These are phyloP conservation scores for Pangasius krempfi DNA, from an alignment of 2,797 vertebrate genomes.

Conservation along the genomic window DNA sequence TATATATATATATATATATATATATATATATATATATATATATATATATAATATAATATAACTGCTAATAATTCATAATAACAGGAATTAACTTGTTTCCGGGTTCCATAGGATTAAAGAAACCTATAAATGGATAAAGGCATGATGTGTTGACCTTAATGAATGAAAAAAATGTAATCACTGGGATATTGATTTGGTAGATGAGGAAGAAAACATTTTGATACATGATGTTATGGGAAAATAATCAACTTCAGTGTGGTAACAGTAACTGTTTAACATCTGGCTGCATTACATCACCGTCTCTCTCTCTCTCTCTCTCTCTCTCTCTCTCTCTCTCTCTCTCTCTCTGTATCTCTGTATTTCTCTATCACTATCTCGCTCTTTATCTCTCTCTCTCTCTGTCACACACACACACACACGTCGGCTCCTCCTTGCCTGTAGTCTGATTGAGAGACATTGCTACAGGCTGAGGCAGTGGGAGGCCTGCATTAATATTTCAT, in stretches of 20 bases:
- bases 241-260: neutral
- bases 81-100: neutral
- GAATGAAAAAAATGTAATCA: neutral
- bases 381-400: conserved; percentile 7
- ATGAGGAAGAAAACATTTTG: neutral
- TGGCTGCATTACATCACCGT: neutral
- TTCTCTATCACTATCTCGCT: neutral
- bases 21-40: no score
- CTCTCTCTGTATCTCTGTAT: neutral
- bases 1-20: no score
- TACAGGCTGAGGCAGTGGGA: conserved; percentile 60
- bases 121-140: neutral
- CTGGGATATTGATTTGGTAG: neutral
- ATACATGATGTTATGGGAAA: neutral
- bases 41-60: no score
- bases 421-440: neutral
- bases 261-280: neutral
- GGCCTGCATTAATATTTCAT: conserved; percentile 72
- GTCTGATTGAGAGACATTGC: conserved; percentile 54
- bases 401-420: neutral
- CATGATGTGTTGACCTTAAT: neutral
- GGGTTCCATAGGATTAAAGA: neutral
- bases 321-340: conserved; percentile 1
- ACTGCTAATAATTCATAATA: neutral
- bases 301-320: neutral